Evolutionary conservation across 2,888 invertebrate species (phyloP).

Genomic region (Ochropacha duplaris): DNA sequence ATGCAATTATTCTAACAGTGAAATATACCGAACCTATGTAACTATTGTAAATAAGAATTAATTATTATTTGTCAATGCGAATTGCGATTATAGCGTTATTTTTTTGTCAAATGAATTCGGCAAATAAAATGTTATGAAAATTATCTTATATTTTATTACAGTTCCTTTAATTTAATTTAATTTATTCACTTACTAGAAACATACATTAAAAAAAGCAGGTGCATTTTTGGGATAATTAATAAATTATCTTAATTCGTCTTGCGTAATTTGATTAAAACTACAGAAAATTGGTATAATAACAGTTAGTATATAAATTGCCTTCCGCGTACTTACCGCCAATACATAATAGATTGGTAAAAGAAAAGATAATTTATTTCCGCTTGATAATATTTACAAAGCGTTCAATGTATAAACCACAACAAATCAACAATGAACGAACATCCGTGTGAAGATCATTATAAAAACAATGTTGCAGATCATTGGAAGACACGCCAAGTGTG

Average conservation of each 20-base stretch:
- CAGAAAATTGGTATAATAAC: background rate
- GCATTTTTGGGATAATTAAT: no score
- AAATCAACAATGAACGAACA: constrained; percentile 30
- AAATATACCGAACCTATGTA: background rate
- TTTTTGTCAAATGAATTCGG: constrained; percentile 48
- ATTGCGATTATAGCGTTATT: constrained; percentile 41
- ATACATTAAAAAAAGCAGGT: no score
- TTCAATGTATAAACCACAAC: constrained; percentile 19
- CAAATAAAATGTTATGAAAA: constrained; percentile 52
- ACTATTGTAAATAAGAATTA: constrained; percentile 31
- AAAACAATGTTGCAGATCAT: constrained; percentile 18
- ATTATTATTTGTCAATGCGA: constrained; percentile 23
- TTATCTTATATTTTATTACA: constrained; percentile 28
- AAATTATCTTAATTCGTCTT: no score
- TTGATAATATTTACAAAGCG: constrained; percentile 7
- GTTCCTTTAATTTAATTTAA: no score
- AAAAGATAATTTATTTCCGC: constrained; percentile 4
- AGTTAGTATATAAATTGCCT: background rate
- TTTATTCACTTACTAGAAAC: no score
- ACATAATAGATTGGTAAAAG: background rate
- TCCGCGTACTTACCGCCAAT: background rate
- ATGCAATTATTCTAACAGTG: constrained; percentile 1
- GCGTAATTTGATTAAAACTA: no score
- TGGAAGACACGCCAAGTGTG: background rate
- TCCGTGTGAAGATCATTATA: constrained; percentile 32